phyloP scores from a whole-genome alignment of 1,140 invertebrate genomes.

The Lasaia peninsularis region DNA sequence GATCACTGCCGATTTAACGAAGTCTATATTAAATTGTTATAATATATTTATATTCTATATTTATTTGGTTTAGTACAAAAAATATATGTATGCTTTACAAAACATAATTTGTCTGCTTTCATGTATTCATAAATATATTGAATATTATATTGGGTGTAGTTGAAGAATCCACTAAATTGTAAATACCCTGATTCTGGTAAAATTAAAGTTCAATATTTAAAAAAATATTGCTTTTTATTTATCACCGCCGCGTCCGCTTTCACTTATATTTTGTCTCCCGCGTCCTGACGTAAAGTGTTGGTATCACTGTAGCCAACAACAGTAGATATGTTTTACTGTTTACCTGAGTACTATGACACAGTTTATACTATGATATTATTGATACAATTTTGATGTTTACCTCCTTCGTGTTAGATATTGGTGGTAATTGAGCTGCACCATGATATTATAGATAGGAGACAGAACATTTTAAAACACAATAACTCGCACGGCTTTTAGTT shows the following conservation, averaged over 20 bases:
- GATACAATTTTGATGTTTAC: too few species aligned
- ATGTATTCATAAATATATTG: constrained; percentile 27
- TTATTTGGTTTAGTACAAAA: constrained; percentile 23
- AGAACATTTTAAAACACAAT: too few species aligned
- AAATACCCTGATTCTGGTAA: constrained; percentile 59
- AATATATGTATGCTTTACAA: constrained; percentile 27
- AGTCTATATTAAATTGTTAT: constrained; percentile 19
- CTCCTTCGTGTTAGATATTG: too few species aligned
- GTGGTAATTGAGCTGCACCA: too few species aligned
- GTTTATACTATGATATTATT: too few species aligned
- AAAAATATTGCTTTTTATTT: constrained; percentile 34
- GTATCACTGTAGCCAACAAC: too few species aligned
- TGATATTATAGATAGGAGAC: too few species aligned
- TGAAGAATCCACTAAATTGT: constrained; percentile 43
- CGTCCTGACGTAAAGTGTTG: too few species aligned
- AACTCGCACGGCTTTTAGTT: too few species aligned
- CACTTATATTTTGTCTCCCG: not conserved
- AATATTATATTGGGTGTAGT: constrained; percentile 42
- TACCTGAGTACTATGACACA: too few species aligned
- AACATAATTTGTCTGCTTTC: constrained; percentile 15
- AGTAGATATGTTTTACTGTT: too few species aligned
- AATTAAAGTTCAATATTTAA: constrained; percentile 63
- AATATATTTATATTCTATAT: constrained; percentile 29
- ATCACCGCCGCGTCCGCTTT: constrained; percentile 7
- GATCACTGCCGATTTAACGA: constrained; percentile 38